Evolutionary conservation across 2,888 invertebrate genomes (phyloP).

Genomic region (Orthosia incerta): DNA sequence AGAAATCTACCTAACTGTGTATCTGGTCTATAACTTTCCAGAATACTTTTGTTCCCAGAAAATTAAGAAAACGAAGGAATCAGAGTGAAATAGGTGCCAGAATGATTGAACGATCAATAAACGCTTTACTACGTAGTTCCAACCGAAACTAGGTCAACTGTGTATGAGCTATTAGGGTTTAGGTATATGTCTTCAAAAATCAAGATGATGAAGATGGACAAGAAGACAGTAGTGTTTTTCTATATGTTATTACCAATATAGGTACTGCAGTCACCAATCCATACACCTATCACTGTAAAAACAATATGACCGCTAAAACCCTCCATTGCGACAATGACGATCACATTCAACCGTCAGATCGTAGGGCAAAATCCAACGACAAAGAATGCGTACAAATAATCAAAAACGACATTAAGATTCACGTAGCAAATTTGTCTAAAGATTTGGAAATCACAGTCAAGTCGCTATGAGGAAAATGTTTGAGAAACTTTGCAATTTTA

Average conservation of each 20-base stretch:
- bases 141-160: conserved; percentile 19
- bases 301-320: background rate
- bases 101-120: conserved; percentile 19
- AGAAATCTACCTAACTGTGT: background rate
- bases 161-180: background rate
- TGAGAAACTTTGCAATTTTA: background rate
- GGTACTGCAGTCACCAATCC: background rate
- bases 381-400: conserved; percentile 4
- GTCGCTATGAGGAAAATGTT: conserved; percentile 39
- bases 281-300: background rate
- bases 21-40: background rate
- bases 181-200: background rate
- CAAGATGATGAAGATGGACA: background rate
- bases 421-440: conserved; percentile 20
- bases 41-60: background rate
- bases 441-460: conserved; percentile 26
- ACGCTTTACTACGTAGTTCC: conserved; percentile 3
- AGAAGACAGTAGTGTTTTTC: background rate
- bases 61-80: background rate
- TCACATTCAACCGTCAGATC: conserved; percentile 7
- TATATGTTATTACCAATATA: background rate
- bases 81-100: background rate
- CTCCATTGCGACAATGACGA: too few species aligned
- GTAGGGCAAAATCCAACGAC: background rate
- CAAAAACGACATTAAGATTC: background rate